A percentile compares a stretch with the other conserved stretches of the same genome.
These are phyloP conservation scores for Chironomus tepperi DNA, from an alignment of 1,140 invertebrate genomes.

Conservation along the genomic window DNA sequence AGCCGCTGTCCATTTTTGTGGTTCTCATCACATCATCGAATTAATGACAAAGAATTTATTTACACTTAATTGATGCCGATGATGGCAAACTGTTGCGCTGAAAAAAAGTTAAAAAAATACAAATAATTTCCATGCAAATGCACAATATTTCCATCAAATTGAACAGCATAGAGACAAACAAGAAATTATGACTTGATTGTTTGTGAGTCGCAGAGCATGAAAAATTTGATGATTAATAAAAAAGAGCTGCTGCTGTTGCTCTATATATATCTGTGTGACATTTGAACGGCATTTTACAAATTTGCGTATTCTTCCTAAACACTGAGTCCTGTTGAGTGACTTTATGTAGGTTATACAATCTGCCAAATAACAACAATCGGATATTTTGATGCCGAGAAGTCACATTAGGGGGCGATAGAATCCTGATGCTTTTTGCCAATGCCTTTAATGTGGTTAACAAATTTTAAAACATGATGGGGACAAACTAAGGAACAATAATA, in stretches of 20 bases:
- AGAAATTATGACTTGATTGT: not conserved
- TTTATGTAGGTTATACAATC: not conserved
- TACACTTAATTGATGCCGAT: too few relatives aligned
- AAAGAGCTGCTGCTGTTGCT: not conserved
- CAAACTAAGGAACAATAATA: too few relatives aligned
- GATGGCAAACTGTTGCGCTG: not conserved
- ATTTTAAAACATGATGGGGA: not conserved
- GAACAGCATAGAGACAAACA: not conserved
- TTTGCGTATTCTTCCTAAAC: not conserved
- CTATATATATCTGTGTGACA: not conserved
- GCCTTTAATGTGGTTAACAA: constrained; percentile 4
- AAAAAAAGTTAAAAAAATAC: not conserved
- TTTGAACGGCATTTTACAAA: not conserved
- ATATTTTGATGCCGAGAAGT: constrained; percentile 11
- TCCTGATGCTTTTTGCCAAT: not conserved
- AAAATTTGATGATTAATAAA: not conserved
- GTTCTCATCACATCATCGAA: too few relatives aligned
- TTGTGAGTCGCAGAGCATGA: not conserved
- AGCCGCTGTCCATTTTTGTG: too few relatives aligned
- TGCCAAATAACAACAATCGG: constrained; percentile 16
- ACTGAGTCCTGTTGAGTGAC: constrained; percentile 2
- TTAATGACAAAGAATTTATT: too few relatives aligned
- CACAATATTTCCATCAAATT: constrained; percentile 22
- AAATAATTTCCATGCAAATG: constrained; percentile 18
- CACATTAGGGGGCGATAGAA: not conserved